phyloP scores from a whole-genome alignment of 2,888 invertebrate genomes.

The Plebejus anna region DNA sequence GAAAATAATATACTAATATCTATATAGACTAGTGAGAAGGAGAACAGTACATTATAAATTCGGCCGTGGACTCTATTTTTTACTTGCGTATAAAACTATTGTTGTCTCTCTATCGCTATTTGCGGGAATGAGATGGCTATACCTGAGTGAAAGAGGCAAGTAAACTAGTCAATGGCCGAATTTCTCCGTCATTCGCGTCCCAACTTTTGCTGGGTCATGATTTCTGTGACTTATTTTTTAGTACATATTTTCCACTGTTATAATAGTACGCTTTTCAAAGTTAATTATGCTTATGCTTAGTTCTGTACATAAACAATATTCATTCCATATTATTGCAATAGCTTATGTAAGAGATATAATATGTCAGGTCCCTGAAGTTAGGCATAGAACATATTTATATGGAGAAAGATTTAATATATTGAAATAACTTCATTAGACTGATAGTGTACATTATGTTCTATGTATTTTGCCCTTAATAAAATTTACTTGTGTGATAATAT shows the following conservation, averaged over 20 bases:
- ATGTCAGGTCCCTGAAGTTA: conserved; percentile 39
- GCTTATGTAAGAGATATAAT: conserved; percentile 18
- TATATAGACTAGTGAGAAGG: background rate
- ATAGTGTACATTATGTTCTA: conserved; percentile 45
- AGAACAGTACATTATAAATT: background rate
- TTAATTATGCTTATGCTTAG: background rate
- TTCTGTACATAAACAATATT: background rate
- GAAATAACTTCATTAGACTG: conserved; percentile 55
- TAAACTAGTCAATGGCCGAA: background rate
- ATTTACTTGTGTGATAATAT: conserved; percentile 46
- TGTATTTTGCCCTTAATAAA: conserved; percentile 46
- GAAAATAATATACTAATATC: background rate
- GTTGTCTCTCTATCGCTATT: background rate
- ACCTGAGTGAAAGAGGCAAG: background rate
- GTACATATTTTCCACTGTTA: background rate
- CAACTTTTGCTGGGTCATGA: too few relatives aligned
- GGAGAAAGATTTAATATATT: conserved; percentile 58
- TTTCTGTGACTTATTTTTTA: too few relatives aligned
- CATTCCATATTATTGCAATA: conserved; percentile 21
- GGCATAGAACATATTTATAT: conserved; percentile 49
- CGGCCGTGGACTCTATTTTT: background rate
- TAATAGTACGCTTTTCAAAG: background rate
- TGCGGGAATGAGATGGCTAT: background rate
- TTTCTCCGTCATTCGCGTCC: too few relatives aligned
- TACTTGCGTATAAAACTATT: background rate